A percentile compares a stretch with the other conserved stretches of the same genome.
Evolutionary conservation across 2,888 invertebrate species (phyloP).

Genomic region (Callimorpha dominula): DNA sequence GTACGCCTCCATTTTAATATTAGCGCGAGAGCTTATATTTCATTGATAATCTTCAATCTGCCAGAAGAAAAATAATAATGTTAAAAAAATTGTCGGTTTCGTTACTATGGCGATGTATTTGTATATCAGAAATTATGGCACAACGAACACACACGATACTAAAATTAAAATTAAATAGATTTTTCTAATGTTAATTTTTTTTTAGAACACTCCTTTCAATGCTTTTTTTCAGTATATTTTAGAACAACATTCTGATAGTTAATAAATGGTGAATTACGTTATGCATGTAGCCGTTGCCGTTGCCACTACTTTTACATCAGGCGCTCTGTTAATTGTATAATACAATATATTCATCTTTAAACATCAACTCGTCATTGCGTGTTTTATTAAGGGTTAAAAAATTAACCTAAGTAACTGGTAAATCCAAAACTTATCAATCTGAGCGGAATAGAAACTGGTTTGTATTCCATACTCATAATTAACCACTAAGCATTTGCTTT

Average conservation of each 20-base stretch:
- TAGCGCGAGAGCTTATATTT: not conserved
- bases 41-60: not conserved
- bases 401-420: too few species aligned
- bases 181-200: too few species aligned
- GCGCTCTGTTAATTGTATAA: not conserved
- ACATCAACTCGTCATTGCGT: too few species aligned
- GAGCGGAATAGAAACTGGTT: too few species aligned
- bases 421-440: too few species aligned
- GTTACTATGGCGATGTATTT: not conserved
- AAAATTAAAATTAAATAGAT: too few species aligned
- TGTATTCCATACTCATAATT: too few species aligned
- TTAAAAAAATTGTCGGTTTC: not conserved
- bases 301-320: conserved; percentile 6
- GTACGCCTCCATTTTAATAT: not conserved
- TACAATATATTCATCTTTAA: too few species aligned
- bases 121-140: not conserved
- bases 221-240: not conserved
- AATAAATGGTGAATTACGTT: not conserved
- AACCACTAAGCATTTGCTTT: too few species aligned
- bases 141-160: too few species aligned
- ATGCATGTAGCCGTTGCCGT: not conserved
- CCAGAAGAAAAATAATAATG: not conserved
- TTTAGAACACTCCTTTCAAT: too few species aligned
- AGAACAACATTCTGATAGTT: not conserved
- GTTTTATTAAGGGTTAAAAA: too few species aligned